These are phyloP conservation scores for Agraylea sexmaculata DNA, from an alignment of 1,140 invertebrate genomes.

Conservation along the genomic window DNA sequence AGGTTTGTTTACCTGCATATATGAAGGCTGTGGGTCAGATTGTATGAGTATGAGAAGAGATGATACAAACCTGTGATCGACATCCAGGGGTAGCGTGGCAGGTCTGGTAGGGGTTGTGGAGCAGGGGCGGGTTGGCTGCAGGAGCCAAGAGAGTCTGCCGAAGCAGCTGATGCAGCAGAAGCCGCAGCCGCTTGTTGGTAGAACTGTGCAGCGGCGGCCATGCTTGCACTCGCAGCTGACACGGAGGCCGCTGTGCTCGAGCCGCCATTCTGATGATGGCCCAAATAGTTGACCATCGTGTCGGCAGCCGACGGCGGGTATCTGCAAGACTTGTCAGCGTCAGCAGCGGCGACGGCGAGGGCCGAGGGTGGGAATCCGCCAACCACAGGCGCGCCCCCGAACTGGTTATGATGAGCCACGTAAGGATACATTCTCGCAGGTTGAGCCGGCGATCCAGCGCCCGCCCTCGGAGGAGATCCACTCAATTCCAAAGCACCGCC, in stretches of 20 bases:
- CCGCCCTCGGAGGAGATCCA: conserved; percentile 34
- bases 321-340: conserved; percentile 64
- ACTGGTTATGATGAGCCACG: conserved; percentile 46
- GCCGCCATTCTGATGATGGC: conserved; percentile 64
- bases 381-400: conserved; percentile 40
- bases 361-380: conserved; percentile 40
- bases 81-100: conserved; percentile 94
- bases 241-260: conserved; percentile 58
- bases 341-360: conserved; percentile 50
- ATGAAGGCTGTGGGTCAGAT: too few relatives aligned
- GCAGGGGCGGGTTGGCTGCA: conserved; percentile 43
- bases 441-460: conserved; percentile 44
- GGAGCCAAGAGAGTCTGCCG: conserved; percentile 40
- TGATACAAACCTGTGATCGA: conserved; percentile 83
- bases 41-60: neutral
- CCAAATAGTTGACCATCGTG: conserved; percentile 69
- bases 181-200: conserved; percentile 70
- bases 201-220: conserved; percentile 74
- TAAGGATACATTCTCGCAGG: conserved; percentile 57
- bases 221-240: conserved; percentile 62
- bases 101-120: conserved; percentile 65
- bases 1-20: too few relatives aligned
- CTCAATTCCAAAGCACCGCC: conserved; percentile 38
- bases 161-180: conserved; percentile 41
- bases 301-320: conserved; percentile 58